Evolutionary conservation across 35 echinoderm and acorn worm genomes (phyloP).

Genomic region (Apostichopus japonicus): DNA sequence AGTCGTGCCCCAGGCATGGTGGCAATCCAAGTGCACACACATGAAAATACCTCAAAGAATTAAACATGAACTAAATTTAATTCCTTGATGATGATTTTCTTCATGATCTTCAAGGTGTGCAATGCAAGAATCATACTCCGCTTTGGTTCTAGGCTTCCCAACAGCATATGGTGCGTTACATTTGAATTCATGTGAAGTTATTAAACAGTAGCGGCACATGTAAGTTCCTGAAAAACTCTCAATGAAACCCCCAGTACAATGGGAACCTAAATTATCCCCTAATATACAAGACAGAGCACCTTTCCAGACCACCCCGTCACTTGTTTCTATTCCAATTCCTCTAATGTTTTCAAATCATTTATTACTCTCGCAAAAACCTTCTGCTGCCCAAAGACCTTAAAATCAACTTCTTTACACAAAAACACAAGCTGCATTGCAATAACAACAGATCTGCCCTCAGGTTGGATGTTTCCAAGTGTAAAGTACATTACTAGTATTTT

Average conservation of each 20-base stretch:
- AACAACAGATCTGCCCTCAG: conserved; percentile 21
- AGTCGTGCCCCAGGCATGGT: conserved; percentile 76
- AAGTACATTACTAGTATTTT: conserved; percentile 50
- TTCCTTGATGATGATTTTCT: conserved; percentile 23
- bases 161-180: too few species aligned
- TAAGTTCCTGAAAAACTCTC: conserved; percentile 44
- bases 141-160: too few species aligned
- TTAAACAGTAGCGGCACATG: conserved; percentile 32
- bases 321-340: conserved; percentile 53
- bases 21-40: conserved; percentile 73
- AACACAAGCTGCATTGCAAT: conserved; percentile 59
- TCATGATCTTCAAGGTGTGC: neutral
- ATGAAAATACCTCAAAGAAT: conserved; percentile 73
- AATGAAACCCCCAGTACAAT: conserved; percentile 53
- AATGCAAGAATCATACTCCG: neutral
- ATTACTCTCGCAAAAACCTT: conserved; percentile 42
- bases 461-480: conserved; percentile 38
- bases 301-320: neutral
- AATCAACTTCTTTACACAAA: conserved; percentile 53
- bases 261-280: conserved; percentile 57
- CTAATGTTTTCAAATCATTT: conserved; percentile 30
- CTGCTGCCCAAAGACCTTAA: conserved; percentile 1
- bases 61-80: conserved; percentile 67
- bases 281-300: conserved; percentile 26
- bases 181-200: neutral